phyloP scores from a whole-genome alignment of 2,113 vertebrate genomes.

The Anthoscopus minutus region DNA sequence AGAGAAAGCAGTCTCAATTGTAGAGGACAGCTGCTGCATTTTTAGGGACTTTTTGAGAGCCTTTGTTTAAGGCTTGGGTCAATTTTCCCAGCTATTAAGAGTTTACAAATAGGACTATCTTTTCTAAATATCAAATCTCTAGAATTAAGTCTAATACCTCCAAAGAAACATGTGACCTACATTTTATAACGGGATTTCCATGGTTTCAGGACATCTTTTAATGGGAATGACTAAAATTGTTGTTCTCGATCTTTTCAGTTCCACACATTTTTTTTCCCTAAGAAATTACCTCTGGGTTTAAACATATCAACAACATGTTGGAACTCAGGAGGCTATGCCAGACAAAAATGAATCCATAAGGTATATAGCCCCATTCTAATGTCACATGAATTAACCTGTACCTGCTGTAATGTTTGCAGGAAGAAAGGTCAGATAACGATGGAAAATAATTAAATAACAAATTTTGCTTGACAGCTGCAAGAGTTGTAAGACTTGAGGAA shows the following conservation, averaged over 20 bases:
- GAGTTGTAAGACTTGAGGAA: neutral
- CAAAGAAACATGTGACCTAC: neutral
- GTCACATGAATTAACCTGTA: neutral
- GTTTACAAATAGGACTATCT: neutral
- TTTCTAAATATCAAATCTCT: neutral
- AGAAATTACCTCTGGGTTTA: neutral
- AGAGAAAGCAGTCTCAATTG: neutral
- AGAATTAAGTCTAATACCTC: neutral
- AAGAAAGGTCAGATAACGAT: neutral
- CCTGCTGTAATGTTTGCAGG: neutral
- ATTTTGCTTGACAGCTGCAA: neutral
- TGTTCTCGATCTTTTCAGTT: neutral
- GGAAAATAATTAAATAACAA: neutral
- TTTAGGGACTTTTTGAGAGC: neutral
- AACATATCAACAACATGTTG: neutral
- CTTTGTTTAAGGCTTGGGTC: neutral
- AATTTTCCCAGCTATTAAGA: neutral
- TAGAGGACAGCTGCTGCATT: neutral
- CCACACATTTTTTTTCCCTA: accelerated
- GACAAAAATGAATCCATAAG: neutral
- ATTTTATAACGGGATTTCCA: neutral
- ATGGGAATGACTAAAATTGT: neutral
- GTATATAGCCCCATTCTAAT: neutral
- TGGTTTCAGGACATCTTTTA: neutral
- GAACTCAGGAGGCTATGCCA: neutral